Evolutionary conservation across 2,113 vertebrate genomes (phyloP), one percentile per base, ranked within the genome.

Genomic region (Ceuthmochares aereus): DNA sequence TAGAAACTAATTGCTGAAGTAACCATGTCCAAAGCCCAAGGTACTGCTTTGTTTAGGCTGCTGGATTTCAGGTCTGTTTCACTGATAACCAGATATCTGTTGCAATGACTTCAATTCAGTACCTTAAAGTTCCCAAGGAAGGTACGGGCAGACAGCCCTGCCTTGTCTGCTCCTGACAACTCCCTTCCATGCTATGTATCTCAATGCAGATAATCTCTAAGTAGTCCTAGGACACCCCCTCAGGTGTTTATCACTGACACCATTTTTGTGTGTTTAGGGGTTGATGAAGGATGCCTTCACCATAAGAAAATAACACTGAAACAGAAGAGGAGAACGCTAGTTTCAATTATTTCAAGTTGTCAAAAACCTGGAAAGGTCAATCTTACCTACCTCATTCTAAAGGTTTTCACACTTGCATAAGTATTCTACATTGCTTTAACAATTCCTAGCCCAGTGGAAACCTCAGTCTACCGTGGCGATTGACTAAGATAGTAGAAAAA

Each of bases 111-210:
- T 49, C 17, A 23, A 66, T 19, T 14, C 47, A 51, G 14, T n/a
- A 47, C 32, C 55, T 62, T 32, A 26, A 6, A 34, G 5, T 32
- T 32, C 67, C 17, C 34, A 27, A 12, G 47, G 42, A 78, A 30
- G 14, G 30, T 21, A 37, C 10, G 29, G 34, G 49, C 19, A 62
- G 67, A 25, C 18, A 60, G 34, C 34, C 11, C 66, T 49, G 47
- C 40, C 60, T 62, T 36, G 43, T 32, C 59, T 49, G 52, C 36
- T 68, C 13, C 54, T 7, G 11, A 36, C 40, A 79, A 23, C 18
- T 27, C 37, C 83, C 43, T 49, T 0, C 0, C 14, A 47, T 8
- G 6, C 22, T 16, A 26, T 4, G 0, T 40, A 36, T 32, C 63
- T 29, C 59, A 21, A 43, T n/a, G 49, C 10, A 62, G n/a, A 27